phyloP scores from a whole-genome alignment of 2,113 vertebrate species.

The Typhlomys cinereus region DNA sequence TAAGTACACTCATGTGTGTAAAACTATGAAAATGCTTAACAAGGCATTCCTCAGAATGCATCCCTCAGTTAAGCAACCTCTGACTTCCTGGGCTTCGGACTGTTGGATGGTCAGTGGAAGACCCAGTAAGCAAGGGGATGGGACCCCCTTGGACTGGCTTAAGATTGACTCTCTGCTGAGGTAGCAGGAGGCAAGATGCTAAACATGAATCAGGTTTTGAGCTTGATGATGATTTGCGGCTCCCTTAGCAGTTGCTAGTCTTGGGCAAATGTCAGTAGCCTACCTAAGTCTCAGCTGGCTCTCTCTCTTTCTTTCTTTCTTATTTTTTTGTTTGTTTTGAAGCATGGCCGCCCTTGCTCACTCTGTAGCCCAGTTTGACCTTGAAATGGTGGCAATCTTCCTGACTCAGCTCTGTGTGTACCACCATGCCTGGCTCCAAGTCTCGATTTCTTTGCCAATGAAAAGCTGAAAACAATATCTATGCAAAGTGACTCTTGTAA shows the following conservation, averaged over 20 bases:
- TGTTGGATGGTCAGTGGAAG: not conserved
- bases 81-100: not conserved
- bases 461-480: not conserved
- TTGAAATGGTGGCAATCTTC: not conserved
- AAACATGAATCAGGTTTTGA: not conserved
- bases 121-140: not conserved
- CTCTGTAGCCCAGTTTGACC: not conserved
- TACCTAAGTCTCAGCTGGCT: not conserved
- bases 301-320: not conserved
- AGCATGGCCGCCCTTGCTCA: not conserved
- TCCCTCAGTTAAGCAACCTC: not conserved
- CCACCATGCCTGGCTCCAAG: not conserved
- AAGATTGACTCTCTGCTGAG: not conserved
- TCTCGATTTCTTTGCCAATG: not conserved
- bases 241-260: not conserved
- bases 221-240: not conserved
- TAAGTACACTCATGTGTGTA: not conserved
- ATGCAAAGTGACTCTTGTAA: not conserved
- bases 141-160: no score
- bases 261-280: not conserved
- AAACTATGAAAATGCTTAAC: not conserved
- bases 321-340: not conserved
- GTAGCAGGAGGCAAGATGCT: not conserved
- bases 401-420: not conserved
- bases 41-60: not conserved